Evolutionary conservation across 1,140 invertebrate genomes (phyloP), one percentile per base, ranked within the genome.

Genomic region (Choristoneura fumiferana): DNA sequence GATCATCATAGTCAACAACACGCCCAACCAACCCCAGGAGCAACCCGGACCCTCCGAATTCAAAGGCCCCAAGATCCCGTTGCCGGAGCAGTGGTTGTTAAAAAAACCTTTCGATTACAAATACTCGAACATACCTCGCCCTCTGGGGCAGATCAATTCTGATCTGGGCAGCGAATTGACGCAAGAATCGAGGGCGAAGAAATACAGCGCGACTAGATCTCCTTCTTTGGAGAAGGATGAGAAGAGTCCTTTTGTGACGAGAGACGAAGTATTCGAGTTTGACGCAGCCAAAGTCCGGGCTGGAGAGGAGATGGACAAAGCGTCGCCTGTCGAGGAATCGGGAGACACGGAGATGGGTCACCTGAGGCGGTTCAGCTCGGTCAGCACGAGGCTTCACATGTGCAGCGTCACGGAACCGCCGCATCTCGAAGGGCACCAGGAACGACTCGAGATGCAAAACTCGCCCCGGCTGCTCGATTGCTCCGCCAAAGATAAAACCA

Each of bases 211-310:
- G 0, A 89, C 89, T 0, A 64, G 89, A 22, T 90, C 89, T 0
- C 89, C 89, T 0, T 89, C 87, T 1, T 70, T 90, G 8, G 87
- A 90, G 61, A 89, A 90, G 62, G 87, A 90, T 79, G 87, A 90
- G 4, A 89, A 84, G 49, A 84, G 83, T 0, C 89, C 89, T 0
- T 87, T 88, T 36, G 55, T 82, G 1, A 58, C 57, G 10, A 82
- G 78, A 45, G 76, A 78, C n/a, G 78, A 84, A 52, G 84, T 86
- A 0, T 89, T 89, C 53, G 84, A 78, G 5, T 89, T 87, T 57
- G 85, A 84, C 62, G 62, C 63, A 10, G 77, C 14, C 0, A 39
- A 43, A 40, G 17, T 22, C 1, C 61, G 49, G 54, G 68, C 45
- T 65, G 69, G 56, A 54, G 62, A 33, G 40, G 64, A 53, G 64